phyloP scores from a whole-genome alignment of 1,140 invertebrate genomes.

The Antheraea pernyi region DNA sequence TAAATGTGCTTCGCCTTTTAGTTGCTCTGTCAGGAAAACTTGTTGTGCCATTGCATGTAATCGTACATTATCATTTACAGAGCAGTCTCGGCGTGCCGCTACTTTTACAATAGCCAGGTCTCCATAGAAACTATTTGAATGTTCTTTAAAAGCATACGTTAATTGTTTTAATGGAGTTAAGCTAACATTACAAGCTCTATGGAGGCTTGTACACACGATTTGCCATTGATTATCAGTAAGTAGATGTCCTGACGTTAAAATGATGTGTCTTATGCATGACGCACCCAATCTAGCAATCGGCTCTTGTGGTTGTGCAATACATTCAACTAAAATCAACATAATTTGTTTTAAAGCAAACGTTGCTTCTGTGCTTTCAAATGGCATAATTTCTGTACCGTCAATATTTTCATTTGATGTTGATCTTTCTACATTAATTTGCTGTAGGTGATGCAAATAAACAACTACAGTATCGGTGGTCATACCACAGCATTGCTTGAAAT shows the following conservation, averaged over 20 bases:
- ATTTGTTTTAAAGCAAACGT: slow-evolving; percentile 92
- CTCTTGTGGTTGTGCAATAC: slow-evolving; percentile 93
- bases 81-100: slow-evolving; percentile 92
- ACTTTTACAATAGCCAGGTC: slow-evolving; percentile 96
- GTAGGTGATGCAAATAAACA: slow-evolving; percentile 83
- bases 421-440: slow-evolving; percentile 65
- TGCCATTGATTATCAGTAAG: slow-evolving; percentile 92
- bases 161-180: slow-evolving; percentile 91
- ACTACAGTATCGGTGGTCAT: slow-evolving; percentile 95
- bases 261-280: slow-evolving; percentile 93
- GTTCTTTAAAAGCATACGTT: slow-evolving; percentile 91
- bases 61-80: slow-evolving; percentile 88
- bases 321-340: slow-evolving; percentile 93
- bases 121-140: slow-evolving; percentile 96
- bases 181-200: slow-evolving; percentile 90
- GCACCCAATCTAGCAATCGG: slow-evolving; percentile 94
- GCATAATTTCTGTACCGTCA: slow-evolving; percentile 65
- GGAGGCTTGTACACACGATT: slow-evolving; percentile 88
- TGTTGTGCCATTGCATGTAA: slow-evolving; percentile 93
- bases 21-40: slow-evolving; percentile 83
- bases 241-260: slow-evolving; percentile 89
- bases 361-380: slow-evolving; percentile 79
- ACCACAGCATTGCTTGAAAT: slow-evolving; percentile 96
- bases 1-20: slow-evolving; percentile 61
- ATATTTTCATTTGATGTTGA: slow-evolving; percentile 49